phyloP scores from a whole-genome alignment of 1,140 invertebrate species.

The Drosophila carrolli region DNA sequence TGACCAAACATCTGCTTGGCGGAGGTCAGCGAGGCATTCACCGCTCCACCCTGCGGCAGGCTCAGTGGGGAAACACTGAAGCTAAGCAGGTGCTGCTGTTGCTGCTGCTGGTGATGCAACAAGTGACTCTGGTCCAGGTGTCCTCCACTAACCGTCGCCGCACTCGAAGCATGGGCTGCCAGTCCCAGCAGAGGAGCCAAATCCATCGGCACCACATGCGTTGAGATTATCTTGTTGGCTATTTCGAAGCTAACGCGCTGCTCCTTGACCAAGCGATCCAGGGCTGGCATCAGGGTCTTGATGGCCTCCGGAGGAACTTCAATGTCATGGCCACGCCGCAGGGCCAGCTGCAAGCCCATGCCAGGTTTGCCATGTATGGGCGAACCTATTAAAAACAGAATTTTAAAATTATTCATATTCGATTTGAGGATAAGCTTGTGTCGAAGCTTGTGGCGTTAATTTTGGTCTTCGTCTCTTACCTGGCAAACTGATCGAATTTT shows the following conservation, averaged over 20 bases:
- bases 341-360: conserved; percentile 51
- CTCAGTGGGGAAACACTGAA: conserved; percentile 74
- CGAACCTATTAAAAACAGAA: conserved; percentile 85
- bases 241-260: conserved; percentile 83
- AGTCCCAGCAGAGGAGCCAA: conserved; percentile 82
- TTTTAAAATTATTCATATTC: neutral
- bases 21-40: conserved; percentile 60
- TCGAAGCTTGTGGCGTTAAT: conserved; percentile 7
- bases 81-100: conserved; percentile 60
- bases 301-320: conserved; percentile 80
- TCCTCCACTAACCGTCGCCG: conserved; percentile 66
- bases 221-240: conserved; percentile 83
- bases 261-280: conserved; percentile 84
- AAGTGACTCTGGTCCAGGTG: conserved; percentile 67
- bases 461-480: conserved; percentile 58
- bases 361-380: conserved; percentile 87
- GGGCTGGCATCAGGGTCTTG: conserved; percentile 77
- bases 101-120: conserved; percentile 57
- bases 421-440: neutral
- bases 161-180: conserved; percentile 68
- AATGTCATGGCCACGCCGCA: conserved; percentile 75
- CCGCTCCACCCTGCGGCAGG: conserved; percentile 54
- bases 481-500: conserved; percentile 84
- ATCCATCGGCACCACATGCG: conserved; percentile 85
- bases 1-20: conserved; percentile 76